phyloP scores from a whole-genome alignment of 2,113 vertebrate genomes.

The Picathartes gymnocephalus region DNA sequence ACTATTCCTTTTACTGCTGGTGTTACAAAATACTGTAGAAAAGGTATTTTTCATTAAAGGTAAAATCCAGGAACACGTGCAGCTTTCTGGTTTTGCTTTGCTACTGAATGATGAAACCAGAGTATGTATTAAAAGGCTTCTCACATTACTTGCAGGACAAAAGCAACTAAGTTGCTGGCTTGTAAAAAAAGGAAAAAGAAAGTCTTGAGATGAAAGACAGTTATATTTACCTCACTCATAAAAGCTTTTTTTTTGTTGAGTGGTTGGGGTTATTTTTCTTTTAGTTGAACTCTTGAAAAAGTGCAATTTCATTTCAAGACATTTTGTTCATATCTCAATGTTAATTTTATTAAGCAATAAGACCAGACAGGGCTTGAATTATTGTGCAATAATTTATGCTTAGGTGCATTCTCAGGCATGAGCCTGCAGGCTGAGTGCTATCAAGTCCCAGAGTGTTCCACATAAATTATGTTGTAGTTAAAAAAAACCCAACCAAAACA shows the following conservation, averaged over 20 bases:
- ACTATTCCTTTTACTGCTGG: not conserved
- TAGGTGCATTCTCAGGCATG: constrained; percentile 14
- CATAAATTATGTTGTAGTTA: not conserved
- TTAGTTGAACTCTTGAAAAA: not conserved
- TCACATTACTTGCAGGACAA: constrained; percentile 40
- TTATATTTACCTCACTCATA: not conserved
- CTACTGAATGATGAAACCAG: constrained; percentile 40
- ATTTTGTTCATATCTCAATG: constrained; percentile 25
- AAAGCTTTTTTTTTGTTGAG: not conserved
- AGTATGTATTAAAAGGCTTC: not conserved
- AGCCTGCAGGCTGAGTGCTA: not conserved
- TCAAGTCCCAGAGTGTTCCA: not conserved
- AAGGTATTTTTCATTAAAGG: constrained; percentile 12
- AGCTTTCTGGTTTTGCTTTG: constrained; percentile 51
- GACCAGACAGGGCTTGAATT: constrained; percentile 50
- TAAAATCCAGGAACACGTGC: constrained; percentile 20
- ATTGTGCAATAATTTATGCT: constrained; percentile 48
- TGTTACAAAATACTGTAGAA: not conserved
- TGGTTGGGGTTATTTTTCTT: not conserved
- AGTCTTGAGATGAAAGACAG: not conserved
- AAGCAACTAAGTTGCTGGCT: constrained; percentile 4
- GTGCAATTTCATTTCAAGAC: constrained; percentile 31
- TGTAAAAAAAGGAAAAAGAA: not conserved
- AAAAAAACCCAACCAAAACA: not conserved
- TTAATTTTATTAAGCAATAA: constrained; percentile 48